phyloP scores from a whole-genome alignment of 1,140 invertebrate genomes.

The Copidosoma floridanum region DNA sequence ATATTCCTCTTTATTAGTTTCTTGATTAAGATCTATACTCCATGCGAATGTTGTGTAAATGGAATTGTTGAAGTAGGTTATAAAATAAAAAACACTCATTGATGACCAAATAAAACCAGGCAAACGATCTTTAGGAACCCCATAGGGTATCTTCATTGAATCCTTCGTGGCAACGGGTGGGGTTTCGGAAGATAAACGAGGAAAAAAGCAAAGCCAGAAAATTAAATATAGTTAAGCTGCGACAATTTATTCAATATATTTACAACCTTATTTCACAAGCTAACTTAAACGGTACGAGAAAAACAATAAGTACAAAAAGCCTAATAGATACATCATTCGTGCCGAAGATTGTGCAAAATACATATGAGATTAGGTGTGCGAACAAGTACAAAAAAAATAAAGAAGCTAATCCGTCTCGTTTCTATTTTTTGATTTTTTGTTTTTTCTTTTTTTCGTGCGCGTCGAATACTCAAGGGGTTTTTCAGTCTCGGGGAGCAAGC shows the following conservation, averaged over 20 bases:
- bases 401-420: not conserved
- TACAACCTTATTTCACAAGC: not conserved
- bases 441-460: too few relatives aligned
- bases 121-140: too few relatives aligned
- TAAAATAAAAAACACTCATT: not conserved
- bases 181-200: not conserved
- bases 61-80: not conserved
- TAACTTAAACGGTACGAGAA: not conserved
- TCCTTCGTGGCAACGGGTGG: not conserved
- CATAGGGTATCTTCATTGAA: too few relatives aligned
- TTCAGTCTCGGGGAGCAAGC: too few relatives aligned
- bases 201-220: not conserved
- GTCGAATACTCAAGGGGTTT: not conserved
- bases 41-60: too few relatives aligned
- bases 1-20: too few relatives aligned
- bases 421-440: not conserved
- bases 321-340: not conserved
- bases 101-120: too few relatives aligned
- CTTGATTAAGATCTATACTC: too few relatives aligned
- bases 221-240: not conserved
- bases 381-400: not conserved
- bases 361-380: not conserved
- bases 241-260: slow-evolving; percentile 8
- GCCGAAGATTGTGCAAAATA: not conserved
- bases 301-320: not conserved